These are phyloP conservation scores for Hipposideros larvatus DNA, from an alignment of 2,797 vertebrate genomes.

Conservation along the genomic window DNA sequence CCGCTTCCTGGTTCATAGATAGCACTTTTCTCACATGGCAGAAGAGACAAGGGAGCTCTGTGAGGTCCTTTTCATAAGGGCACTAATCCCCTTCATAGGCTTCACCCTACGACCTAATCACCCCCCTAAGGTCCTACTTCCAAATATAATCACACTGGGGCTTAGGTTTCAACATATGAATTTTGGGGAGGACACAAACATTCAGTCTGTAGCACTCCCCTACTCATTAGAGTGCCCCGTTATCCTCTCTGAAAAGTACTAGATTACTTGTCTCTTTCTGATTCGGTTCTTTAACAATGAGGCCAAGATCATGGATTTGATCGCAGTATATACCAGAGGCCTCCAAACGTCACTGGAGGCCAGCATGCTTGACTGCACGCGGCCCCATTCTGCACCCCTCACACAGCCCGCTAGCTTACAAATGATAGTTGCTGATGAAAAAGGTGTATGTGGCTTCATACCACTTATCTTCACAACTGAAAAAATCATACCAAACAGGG, in stretches of 20 bases:
- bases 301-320: background rate
- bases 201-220: background rate
- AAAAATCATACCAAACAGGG: background rate
- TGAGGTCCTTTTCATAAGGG: background rate
- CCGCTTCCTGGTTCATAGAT: background rate
- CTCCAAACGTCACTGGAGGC: background rate
- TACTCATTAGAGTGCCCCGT: background rate
- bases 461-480: background rate
- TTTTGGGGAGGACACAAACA: background rate
- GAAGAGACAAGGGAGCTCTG: background rate
- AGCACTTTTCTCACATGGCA: background rate
- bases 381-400: background rate
- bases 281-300: background rate
- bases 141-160: background rate
- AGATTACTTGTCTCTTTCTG: background rate
- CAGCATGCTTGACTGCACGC: background rate
- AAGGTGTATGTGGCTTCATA: background rate
- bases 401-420: background rate
- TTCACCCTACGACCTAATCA: background rate
- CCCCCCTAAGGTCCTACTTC: background rate
- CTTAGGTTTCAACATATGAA: background rate
- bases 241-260: background rate
- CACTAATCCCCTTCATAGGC: background rate
- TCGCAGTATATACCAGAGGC: background rate
- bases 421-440: background rate